These are phyloP conservation scores for Ameiurus melas DNA, from an alignment of 2,113 vertebrate species.

Conservation along the genomic window DNA sequence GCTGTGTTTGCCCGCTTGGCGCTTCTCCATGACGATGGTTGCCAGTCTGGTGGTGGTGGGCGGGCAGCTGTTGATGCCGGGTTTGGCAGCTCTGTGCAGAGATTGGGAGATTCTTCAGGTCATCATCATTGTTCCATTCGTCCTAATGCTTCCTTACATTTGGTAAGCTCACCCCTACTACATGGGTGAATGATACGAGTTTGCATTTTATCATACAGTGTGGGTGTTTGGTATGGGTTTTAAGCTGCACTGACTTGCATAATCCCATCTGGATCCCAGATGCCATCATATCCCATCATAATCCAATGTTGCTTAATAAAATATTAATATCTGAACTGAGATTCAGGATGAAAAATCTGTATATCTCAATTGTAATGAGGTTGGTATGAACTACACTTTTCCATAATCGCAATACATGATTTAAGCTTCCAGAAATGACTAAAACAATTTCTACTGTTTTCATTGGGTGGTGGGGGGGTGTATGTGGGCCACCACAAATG, in stretches of 20 bases:
- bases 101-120: conserved; percentile 97
- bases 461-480: too few species aligned
- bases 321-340: not conserved
- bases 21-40: conserved; percentile 97
- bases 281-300: too few species aligned
- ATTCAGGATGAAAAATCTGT: not conserved
- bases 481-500: too few species aligned
- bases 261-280: not conserved
- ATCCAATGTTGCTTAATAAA: not conserved
- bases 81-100: conserved; percentile 87
- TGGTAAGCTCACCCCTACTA: conserved; percentile 75
- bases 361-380: not conserved
- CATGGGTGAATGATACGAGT: not conserved
- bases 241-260: not conserved
- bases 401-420: too few species aligned
- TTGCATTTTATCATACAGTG: not conserved
- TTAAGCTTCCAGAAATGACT: too few species aligned
- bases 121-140: conserved; percentile 92
- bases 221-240: not conserved
- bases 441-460: too few species aligned
- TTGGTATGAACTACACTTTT: too few species aligned
- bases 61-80: conserved; percentile 93
- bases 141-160: conserved; percentile 91
- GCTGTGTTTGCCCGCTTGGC: conserved; percentile 88
- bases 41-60: conserved; percentile 91